Percentiles rank a stretch among this genome's conserved stretches.
phyloP scores from a whole-genome alignment of 2,797 vertebrate genomes.

The Gymnodraco acuticeps region DNA sequence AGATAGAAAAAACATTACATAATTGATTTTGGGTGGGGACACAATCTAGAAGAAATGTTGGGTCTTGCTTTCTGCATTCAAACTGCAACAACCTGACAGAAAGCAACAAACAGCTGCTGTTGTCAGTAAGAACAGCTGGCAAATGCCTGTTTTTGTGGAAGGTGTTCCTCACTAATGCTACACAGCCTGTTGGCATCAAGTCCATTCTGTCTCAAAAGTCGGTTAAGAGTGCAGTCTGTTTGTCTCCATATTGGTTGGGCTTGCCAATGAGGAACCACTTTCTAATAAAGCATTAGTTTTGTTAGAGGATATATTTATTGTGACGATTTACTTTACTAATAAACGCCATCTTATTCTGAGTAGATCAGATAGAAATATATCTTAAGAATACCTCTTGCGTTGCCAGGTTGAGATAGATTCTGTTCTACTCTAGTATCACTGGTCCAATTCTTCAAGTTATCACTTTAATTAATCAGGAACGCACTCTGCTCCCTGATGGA shows the following conservation, averaged over 20 bases:
- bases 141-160: not conserved
- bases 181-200: not conserved
- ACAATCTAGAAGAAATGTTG: not conserved
- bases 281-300: not conserved
- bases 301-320: not conserved
- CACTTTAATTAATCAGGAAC: slow-evolving; percentile 1
- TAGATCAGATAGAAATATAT: slow-evolving; percentile 1
- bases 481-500: not conserved
- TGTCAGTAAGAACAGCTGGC: slow-evolving; percentile 13
- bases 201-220: not conserved
- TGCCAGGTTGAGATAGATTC: not conserved
- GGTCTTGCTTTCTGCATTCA: not conserved
- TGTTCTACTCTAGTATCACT: not conserved
- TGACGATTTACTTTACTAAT: not conserved
- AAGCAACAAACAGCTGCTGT: not conserved
- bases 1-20: no score
- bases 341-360: not conserved
- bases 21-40: not conserved
- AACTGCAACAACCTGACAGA: not conserved
- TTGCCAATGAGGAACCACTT: not conserved
- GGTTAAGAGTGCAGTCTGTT: not conserved
- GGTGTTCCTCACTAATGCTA: not conserved
- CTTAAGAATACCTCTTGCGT: not conserved
- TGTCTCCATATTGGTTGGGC: not conserved
- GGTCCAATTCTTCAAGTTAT: not conserved